Conservation (phyloP, 1,140 invertebrate species). For the Panagrolaimus sp. region DNA sequence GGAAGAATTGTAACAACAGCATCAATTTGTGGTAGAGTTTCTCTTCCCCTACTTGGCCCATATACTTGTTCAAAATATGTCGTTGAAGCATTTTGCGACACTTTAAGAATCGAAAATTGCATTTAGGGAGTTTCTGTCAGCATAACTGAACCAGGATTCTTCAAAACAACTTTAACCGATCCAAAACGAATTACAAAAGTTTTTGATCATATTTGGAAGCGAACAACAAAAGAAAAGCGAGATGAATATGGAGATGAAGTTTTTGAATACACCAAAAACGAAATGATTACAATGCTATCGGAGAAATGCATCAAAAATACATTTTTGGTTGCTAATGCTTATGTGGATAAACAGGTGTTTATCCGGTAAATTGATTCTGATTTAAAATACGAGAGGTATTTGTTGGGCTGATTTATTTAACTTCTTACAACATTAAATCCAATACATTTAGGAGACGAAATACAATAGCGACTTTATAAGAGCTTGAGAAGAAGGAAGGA, state of each 20-base stretch:
- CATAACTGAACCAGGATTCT: conserved; percentile 14
- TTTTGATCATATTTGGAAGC: not conserved
- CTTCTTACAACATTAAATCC: too few relatives aligned
- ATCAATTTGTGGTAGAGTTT: not conserved
- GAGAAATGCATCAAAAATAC: conserved; percentile 10
- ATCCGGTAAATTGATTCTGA: too few relatives aligned
- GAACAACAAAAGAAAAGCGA: not conserved
- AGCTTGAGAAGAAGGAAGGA: too few relatives aligned
- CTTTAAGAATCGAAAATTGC: not conserved
- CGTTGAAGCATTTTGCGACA: conserved; percentile 5
- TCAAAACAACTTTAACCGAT: conserved; percentile 11
- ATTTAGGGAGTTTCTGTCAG: not conserved
- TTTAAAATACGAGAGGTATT: too few relatives aligned
- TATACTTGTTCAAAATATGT: conserved; percentile 14
- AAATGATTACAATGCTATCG: not conserved
- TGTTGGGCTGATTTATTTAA: too few relatives aligned
- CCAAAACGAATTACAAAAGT: not conserved
- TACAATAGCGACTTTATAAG: too few relatives aligned
- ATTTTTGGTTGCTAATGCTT: conserved; percentile 14
- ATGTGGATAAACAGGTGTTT: too few relatives aligned
- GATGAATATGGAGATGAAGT: not conserved
- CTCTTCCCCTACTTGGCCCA: not conserved
- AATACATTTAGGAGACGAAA: too few relatives aligned
- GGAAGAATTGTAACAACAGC: conserved; percentile 12
- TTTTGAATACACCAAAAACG: not conserved